Base-by-base conservation (phyloP, 2,113 vertebrate species). In the Microcebus murinus region DNA sequence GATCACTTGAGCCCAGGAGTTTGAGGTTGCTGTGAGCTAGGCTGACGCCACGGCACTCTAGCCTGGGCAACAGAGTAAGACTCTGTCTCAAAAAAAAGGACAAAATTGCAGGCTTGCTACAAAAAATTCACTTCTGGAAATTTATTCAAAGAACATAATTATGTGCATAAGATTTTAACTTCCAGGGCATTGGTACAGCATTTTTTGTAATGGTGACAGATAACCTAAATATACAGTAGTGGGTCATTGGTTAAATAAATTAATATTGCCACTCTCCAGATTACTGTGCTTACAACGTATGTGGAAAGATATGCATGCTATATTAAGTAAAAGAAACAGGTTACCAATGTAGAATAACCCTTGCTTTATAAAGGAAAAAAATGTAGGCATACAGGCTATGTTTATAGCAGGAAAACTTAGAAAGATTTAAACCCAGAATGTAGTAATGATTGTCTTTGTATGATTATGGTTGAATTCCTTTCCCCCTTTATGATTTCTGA, bases 111-210 rank as follows among this genome's bases (percentile, higher is more conserved):
- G 15, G 42, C 73, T 59, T 89, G 29, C 29, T 81, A 29, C 57
- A 65, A 39, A 42, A 91, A 85, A 55, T 34, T 88, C 42, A 91
- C 27, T 55, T 76, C 59, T 86, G 21, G 42, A 83, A 93, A 55
- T 95, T 63, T 80, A 70, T 86, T 87, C 25, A 81, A 67, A 71
- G 48, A 74, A 42, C 27, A 39, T 80, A 84, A 91, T 91, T 88
- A 6, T 90, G n/a, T 52, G 45, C 65, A 68, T 87, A 95, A 79
- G 82, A 91, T 61, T 48, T 90, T 90, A 88, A 80, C 71, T 86
- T 65, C 63, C 13, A 77, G 45, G 45, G n/a, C 18, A 70, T 45
- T 93, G 76, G 45, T 82, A 27, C 17, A 65, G 12, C 57, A 63
- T 82, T 77, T 73, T 29, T 52, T 90, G 10, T 71, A 63, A 68